Percentiles rank a stretch among this genome's conserved stretches.
These are phyloP conservation scores for Sciurus vulgaris DNA, from an alignment of 2,797 vertebrate genomes.

Conservation along the genomic window DNA sequence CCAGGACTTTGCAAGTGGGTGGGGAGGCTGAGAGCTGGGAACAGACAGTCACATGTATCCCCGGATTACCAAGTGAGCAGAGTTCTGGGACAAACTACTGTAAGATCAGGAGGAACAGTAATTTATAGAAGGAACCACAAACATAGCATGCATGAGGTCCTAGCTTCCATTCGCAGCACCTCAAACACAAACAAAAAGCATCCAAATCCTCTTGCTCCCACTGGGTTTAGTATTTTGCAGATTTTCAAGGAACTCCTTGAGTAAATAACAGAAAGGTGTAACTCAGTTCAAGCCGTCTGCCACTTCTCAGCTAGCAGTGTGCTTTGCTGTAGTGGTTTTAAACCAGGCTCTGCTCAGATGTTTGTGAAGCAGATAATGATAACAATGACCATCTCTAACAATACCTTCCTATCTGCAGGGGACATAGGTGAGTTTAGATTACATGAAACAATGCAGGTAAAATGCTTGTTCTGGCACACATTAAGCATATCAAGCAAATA, in stretches of 20 bases:
- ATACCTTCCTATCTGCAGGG: no score
- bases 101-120: not conserved
- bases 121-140: not conserved
- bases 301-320: not conserved
- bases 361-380: not conserved
- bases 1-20: not conserved
- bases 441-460: conserved; percentile 26
- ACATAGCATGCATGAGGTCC: not conserved
- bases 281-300: not conserved
- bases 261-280: not conserved
- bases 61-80: not conserved
- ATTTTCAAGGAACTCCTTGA: not conserved
- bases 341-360: not conserved
- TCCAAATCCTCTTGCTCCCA: not conserved
- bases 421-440: not conserved
- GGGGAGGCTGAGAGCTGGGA: not conserved
- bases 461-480: not conserved
- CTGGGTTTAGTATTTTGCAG: not conserved
- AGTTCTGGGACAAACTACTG: not conserved
- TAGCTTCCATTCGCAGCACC: not conserved
- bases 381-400: not conserved
- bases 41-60: not conserved
- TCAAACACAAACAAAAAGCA: not conserved
- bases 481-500: not conserved
- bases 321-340: not conserved